These are phyloP conservation scores for Meandrusa payeni DNA, from an alignment of 2,888 invertebrate species.

Conservation along the genomic window DNA sequence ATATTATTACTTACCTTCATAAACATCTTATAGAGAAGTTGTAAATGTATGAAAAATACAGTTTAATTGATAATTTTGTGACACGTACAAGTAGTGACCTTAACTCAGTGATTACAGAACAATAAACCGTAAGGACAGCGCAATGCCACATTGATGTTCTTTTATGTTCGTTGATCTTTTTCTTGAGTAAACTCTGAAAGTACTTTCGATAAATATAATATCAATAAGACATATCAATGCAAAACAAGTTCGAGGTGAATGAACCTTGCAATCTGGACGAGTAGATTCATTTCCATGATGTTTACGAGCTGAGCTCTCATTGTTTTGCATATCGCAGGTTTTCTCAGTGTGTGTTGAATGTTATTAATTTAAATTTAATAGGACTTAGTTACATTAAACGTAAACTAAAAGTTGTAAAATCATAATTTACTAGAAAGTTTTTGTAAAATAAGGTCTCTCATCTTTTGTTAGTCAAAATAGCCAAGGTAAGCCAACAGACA, in stretches of 20 bases:
- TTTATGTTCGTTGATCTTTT: slow-evolving; percentile 6
- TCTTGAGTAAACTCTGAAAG: slow-evolving; percentile 1
- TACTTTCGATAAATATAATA: slow-evolving; percentile 1
- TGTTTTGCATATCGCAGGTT: slow-evolving; percentile 4
- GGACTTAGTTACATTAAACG: too few relatives aligned
- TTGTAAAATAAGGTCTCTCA: too few relatives aligned
- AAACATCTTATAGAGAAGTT: too few relatives aligned
- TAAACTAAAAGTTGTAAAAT: too few relatives aligned
- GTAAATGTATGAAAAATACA: neutral
- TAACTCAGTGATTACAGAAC: slow-evolving; percentile 44
- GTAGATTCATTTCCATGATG: slow-evolving; percentile 8
- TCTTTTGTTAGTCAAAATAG: too few relatives aligned
- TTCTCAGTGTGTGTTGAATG: too few relatives aligned
- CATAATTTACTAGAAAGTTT: too few relatives aligned
- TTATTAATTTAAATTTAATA: too few relatives aligned
- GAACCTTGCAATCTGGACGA: slow-evolving; percentile 31
- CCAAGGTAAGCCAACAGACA: too few relatives aligned
- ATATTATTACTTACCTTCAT: slow-evolving; percentile 8
- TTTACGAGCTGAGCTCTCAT: slow-evolving; percentile 5
- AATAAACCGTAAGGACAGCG: slow-evolving; percentile 44
- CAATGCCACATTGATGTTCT: slow-evolving; percentile 19
- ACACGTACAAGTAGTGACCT: slow-evolving; percentile 51
- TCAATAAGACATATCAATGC: neutral
- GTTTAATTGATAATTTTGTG: neutral
- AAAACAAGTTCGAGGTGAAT: slow-evolving; percentile 37